A percentile compares a stretch with the other conserved stretches of the same genome.
Evolutionary conservation across 2,113 vertebrate species (phyloP).

Genomic region (Hemiprocne comata): DNA sequence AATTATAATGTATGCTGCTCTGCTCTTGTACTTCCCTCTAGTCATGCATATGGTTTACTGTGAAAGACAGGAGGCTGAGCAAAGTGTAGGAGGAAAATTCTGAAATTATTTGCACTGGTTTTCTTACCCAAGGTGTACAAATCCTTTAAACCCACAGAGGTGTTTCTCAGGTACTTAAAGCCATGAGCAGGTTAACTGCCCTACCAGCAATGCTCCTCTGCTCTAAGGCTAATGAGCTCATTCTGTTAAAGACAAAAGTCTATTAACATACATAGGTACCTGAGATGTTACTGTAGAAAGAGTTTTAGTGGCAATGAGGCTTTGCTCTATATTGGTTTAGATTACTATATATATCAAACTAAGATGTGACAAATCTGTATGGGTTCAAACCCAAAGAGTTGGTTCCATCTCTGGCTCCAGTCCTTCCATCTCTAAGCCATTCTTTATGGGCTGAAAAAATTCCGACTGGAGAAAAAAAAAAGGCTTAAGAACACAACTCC

Average conservation of each 20-base stretch:
- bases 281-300: background rate
- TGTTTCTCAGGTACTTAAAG: background rate
- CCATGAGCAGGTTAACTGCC: background rate
- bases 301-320: background rate
- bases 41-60: background rate
- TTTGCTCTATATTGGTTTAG: background rate
- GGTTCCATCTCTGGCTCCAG: background rate
- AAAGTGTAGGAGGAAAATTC: background rate
- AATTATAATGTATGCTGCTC: background rate
- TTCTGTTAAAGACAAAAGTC: background rate
- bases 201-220: background rate
- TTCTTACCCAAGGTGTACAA: background rate
- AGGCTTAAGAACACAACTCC: background rate
- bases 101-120: background rate
- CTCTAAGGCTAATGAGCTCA: background rate
- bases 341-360: background rate
- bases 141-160: background rate
- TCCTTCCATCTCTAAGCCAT: background rate
- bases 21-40: background rate
- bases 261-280: background rate
- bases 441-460: background rate
- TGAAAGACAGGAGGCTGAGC: background rate
- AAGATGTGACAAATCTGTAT: accelerated
- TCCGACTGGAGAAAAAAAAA: background rate
- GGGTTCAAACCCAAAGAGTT: background rate